Evolutionary conservation across 2,888 invertebrate genomes (phyloP), one percentile per base, ranked within the genome.

Genomic region (Andricus curvator): DNA sequence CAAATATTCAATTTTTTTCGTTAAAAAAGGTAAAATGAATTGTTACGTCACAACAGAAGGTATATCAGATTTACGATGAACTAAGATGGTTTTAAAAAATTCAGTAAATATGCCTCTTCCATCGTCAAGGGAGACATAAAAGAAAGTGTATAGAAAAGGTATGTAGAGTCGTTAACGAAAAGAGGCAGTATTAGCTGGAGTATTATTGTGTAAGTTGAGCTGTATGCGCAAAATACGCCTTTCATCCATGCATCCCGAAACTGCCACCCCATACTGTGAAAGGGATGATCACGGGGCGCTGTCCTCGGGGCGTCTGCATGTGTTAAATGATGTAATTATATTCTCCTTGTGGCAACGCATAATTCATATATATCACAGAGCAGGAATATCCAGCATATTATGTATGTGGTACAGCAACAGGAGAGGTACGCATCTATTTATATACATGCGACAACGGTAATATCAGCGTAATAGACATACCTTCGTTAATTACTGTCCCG

Each of bases 241-340:
- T 48, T 48, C 48, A 48, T 68, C 68, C 48, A 44, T 68, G 13
- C 51, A 51, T 70, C 20, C 17, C 29, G 11, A 51, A 51, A 74
- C 29, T 29, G 51, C 33, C 70, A 11, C 51, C 51, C 56, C 56
- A 74, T 29, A 25, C 48, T 74, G 20, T 37, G 56, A 78, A 68
- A 25, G 25, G 65, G 77, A 33, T 79, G 80, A 80, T 80, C 79
- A 79, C 64, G 22, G 33, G 60, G 33, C 78, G 25, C 51, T 74
- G 77, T 11, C 33, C 79, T 77, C n/a, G 29, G 51, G 29, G 20
- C 20, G 29, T n/a, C 78, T 80, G 82, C 83, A 82, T 84, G 84
- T 82, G 85, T 88, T 89, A 89, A 89, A 88, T 89, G 86, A 87
- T 85, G 87, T 88, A 89, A 89, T 89, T 89, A 89, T 87, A 89